phyloP scores from a whole-genome alignment of 2,888 invertebrate genomes.

The Lydus trimaculatus region DNA sequence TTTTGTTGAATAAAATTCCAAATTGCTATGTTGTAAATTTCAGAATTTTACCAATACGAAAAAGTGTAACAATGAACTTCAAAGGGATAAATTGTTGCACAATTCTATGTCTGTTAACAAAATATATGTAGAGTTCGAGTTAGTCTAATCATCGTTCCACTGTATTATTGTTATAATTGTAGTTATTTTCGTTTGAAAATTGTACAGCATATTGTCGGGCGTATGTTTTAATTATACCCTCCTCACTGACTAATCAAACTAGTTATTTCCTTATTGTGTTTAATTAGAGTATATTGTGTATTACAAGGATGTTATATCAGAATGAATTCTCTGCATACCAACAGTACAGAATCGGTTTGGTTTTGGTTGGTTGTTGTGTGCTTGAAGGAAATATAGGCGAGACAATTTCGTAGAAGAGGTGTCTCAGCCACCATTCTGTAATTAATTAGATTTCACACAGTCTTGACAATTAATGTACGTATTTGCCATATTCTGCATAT shows the following conservation, averaged over 20 bases:
- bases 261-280: conserved; percentile 50
- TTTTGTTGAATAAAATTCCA: no score
- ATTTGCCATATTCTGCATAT: not conserved
- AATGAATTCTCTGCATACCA: not conserved
- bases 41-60: no score
- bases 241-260: conserved; percentile 43
- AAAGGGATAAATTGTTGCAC: no score
- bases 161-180: not conserved
- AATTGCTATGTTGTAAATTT: no score
- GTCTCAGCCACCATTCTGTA: not conserved
- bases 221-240: conserved; percentile 30
- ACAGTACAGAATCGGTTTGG: not conserved
- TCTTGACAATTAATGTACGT: not conserved
- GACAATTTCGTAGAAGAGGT: not conserved
- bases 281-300: conserved; percentile 49
- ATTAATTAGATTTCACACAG: not conserved
- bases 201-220: not conserved
- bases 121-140: not conserved
- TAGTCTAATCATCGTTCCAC: not conserved
- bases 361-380: not conserved
- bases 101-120: no score
- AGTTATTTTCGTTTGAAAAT: not conserved
- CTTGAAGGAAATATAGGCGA: not conserved
- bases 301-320: not conserved
- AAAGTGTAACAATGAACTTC: no score